A percentile compares a stretch with the other conserved stretches of the same genome.
phyloP scores from a whole-genome alignment of 2,888 invertebrate genomes.

The Eurois occulta region DNA sequence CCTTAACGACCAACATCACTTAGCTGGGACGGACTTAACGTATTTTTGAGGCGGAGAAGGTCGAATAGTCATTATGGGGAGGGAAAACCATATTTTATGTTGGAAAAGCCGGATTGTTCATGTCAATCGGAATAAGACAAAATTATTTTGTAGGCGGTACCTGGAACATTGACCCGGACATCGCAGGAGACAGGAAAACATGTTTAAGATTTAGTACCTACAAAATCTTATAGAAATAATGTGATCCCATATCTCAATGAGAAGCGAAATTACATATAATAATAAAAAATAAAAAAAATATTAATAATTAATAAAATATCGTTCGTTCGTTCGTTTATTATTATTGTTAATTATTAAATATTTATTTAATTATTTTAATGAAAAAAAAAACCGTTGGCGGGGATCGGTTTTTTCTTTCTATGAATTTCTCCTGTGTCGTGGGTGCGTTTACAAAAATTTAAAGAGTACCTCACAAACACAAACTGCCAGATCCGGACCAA shows the following conservation, averaged over 20 bases:
- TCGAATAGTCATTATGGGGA: conserved; percentile 53
- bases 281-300: no score
- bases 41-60: conserved; percentile 48
- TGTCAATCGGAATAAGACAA: conserved; percentile 24
- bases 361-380: no score
- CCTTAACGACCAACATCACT: conserved; percentile 66
- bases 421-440: neutral
- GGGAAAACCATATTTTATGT: conserved; percentile 44
- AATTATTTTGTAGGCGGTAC: neutral
- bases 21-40: conserved; percentile 57
- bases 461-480: neutral
- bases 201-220: neutral
- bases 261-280: neutral
- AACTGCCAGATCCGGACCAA: neutral
- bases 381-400: no score
- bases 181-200: neutral
- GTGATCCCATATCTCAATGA: neutral
- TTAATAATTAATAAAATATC: no score
- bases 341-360: no score
- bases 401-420: no score
- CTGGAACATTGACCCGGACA: neutral
- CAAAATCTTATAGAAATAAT: no score
- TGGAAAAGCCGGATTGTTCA: conserved; percentile 18
- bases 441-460: neutral
- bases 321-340: no score